These are phyloP conservation scores for Dynastes grantii DNA, from an alignment of 2,888 invertebrate species.

Conservation along the genomic window DNA sequence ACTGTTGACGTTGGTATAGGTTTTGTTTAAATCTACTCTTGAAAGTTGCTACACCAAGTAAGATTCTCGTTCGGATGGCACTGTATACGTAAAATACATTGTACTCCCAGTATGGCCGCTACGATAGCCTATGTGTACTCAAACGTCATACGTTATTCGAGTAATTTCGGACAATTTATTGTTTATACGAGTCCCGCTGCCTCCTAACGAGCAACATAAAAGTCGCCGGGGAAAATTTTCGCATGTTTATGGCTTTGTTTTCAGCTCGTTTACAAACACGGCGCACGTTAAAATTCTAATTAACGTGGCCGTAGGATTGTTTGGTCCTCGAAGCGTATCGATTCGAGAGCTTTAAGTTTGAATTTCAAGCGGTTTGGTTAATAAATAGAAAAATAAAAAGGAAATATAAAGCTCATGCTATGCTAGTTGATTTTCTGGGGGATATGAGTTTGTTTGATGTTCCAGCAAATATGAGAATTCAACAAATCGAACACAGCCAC, in stretches of 20 bases:
- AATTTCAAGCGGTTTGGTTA: background rate
- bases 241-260: slow-evolving; percentile 61
- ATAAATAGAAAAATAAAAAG: background rate
- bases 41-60: no score
- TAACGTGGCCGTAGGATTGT: slow-evolving; percentile 27
- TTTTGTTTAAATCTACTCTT: no score
- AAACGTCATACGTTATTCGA: slow-evolving; percentile 61
- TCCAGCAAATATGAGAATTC: no score
- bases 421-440: no score
- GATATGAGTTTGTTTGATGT: no score
- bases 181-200: slow-evolving; percentile 58
- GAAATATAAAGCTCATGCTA: no score
- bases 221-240: slow-evolving; percentile 60
- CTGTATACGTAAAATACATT: no score
- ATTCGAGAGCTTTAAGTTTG: background rate
- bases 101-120: background rate
- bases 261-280: slow-evolving; percentile 58
- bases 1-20: no score
- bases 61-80: no score
- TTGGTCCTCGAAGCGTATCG: background rate
- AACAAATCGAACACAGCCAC: no score
- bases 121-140: slow-evolving; percentile 48
- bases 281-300: slow-evolving; percentile 54
- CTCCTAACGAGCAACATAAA: slow-evolving; percentile 63
- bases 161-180: slow-evolving; percentile 64